These are phyloP conservation scores for Pangasius sanitwongsei DNA, from an alignment of 2,797 vertebrate species.

Conservation along the genomic window DNA sequence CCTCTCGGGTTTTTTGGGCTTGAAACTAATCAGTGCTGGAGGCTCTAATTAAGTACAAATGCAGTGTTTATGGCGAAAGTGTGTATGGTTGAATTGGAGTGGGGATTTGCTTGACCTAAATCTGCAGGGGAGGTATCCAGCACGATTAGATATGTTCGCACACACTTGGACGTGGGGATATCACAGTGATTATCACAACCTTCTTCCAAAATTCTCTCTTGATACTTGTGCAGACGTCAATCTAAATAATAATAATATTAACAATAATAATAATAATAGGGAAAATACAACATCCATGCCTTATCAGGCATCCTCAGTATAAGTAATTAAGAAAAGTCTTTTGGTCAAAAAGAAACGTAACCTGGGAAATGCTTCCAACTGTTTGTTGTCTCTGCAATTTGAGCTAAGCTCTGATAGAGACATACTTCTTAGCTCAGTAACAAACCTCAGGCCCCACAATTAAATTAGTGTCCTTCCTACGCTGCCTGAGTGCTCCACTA, in stretches of 20 bases:
- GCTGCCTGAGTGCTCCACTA: constrained; percentile 20
- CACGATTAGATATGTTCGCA: constrained; percentile 44
- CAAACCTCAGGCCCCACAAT: constrained; percentile 28
- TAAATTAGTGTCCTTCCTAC: constrained; percentile 6
- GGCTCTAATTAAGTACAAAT: constrained; percentile 74
- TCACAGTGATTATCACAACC: constrained; percentile 22
- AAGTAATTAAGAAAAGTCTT: neutral
- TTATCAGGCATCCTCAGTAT: neutral
- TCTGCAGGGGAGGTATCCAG: constrained; percentile 39
- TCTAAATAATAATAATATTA: neutral
- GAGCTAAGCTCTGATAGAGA: neutral
- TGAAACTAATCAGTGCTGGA: constrained; percentile 65
- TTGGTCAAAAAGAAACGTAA: neutral
- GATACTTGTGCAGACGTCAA: neutral
- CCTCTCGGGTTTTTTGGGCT: constrained; percentile 61
- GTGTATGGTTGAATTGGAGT: constrained; percentile 37
- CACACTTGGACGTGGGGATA: constrained; percentile 35
- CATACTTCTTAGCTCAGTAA: constrained; percentile 6
- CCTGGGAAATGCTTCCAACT: constrained; percentile 17
- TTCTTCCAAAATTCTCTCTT: constrained; percentile 43
- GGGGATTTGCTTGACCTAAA: constrained; percentile 19
- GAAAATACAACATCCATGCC: neutral
- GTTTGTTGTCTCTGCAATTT: neutral
- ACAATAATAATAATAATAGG: neutral
- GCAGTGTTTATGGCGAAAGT: constrained; percentile 60